These are phyloP conservation scores for Mesoclemmys tuberculata DNA, from an alignment of 2,113 vertebrate genomes.

Conservation along the genomic window DNA sequence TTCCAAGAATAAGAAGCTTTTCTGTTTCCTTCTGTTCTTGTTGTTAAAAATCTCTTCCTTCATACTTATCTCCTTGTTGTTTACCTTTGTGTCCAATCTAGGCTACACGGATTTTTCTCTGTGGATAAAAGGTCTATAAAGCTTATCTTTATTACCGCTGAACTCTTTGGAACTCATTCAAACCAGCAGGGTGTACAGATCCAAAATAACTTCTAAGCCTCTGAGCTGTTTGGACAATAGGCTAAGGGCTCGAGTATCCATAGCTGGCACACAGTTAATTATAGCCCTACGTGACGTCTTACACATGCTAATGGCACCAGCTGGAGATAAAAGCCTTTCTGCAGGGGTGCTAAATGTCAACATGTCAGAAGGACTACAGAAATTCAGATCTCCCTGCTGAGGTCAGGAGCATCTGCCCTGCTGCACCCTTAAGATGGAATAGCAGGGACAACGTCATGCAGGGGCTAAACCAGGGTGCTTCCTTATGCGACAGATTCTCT, in stretches of 20 bases:
- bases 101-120: slow-evolving; percentile 31
- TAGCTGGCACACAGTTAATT: not conserved
- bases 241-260: not conserved
- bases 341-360: not conserved
- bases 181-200: not conserved
- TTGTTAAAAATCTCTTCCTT: slow-evolving; percentile 34
- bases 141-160: not conserved
- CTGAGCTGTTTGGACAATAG: not conserved
- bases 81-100: slow-evolving; percentile 31
- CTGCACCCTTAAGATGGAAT: not conserved
- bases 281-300: not conserved
- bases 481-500: too few relatives aligned
- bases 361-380: not conserved
- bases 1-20: slow-evolving; percentile 16
- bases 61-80: slow-evolving; percentile 20
- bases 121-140: not conserved
- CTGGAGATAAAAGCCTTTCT: not conserved
- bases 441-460: not conserved
- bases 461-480: too few relatives aligned
- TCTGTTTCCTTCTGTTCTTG: not conserved
- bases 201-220: not conserved
- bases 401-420: too few relatives aligned
- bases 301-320: not conserved
- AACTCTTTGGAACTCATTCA: not conserved
- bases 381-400: too few relatives aligned